phyloP scores from a whole-genome alignment of 1,140 invertebrate species.

The Calephelis nemesis region DNA sequence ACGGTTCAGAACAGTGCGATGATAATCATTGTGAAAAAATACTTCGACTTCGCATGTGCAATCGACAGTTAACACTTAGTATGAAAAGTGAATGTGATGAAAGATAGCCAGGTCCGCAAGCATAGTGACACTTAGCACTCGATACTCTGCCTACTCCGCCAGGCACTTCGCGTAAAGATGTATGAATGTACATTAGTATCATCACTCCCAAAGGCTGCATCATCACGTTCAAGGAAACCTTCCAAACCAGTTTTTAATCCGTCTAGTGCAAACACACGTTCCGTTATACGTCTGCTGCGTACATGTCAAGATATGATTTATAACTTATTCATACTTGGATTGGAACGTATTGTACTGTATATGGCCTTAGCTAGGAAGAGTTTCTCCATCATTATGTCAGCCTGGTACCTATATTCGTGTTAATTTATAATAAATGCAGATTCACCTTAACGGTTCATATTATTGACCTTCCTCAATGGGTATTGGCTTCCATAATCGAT shows the following conservation, averaged over 20 bases:
- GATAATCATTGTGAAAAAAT: too few relatives aligned
- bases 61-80: too few relatives aligned
- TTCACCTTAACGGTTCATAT: not conserved
- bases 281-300: constrained; percentile 39
- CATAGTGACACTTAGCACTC: too few relatives aligned
- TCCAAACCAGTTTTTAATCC: constrained; percentile 28
- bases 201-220: not conserved
- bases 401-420: not conserved
- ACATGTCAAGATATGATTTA: constrained; percentile 48
- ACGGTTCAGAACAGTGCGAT: too few relatives aligned
- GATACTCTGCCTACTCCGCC: too few relatives aligned
- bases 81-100: too few relatives aligned
- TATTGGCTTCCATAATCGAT: not conserved
- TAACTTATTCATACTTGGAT: constrained; percentile 44
- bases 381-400: constrained; percentile 17
- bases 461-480: not conserved
- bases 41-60: too few relatives aligned
- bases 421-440: constrained; percentile 12
- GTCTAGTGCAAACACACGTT: constrained; percentile 27
- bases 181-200: not conserved
- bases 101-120: too few relatives aligned
- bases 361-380: constrained; percentile 3
- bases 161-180: too few relatives aligned
- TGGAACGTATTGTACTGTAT: constrained; percentile 29
- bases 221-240: constrained; percentile 16